A percentile compares a stretch with the other conserved stretches of the same genome.
Conservation (phyloP, 2,113 vertebrate genomes). For the Percopsis transmontana region DNA sequence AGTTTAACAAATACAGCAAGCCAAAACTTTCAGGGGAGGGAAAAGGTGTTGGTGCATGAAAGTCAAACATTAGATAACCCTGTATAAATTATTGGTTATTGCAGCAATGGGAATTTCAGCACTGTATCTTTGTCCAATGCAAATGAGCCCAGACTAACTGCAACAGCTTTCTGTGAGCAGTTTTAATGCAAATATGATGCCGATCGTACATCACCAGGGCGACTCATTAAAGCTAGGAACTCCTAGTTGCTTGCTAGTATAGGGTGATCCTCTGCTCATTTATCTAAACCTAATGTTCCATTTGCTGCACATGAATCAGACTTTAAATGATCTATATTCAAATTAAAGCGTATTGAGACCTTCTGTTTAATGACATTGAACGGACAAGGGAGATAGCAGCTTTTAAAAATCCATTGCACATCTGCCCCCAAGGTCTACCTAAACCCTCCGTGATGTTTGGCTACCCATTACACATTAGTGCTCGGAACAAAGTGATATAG, state of each 20-base stretch:
- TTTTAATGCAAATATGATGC: slow-evolving; percentile 37
- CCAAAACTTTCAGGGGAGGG: neutral
- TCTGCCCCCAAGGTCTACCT: slow-evolving; percentile 8
- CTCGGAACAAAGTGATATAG: neutral
- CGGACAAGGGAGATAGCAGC: slow-evolving; percentile 1
- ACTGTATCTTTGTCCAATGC: neutral
- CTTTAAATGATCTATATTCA: slow-evolving; percentile 36
- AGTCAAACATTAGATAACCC: slow-evolving; percentile 1
- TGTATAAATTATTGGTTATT: neutral
- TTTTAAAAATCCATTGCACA: slow-evolving; percentile 41
- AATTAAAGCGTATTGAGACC: slow-evolving; percentile 36
- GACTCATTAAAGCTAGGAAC: slow-evolving; percentile 37
- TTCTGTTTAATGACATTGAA: slow-evolving; percentile 31
- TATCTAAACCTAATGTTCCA: slow-evolving; percentile 49
- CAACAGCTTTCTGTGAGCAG: slow-evolving; percentile 9
- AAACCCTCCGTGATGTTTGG: slow-evolving; percentile 8
- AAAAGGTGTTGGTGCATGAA: neutral
- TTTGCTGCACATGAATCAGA: slow-evolving; percentile 44
- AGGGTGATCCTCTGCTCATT: slow-evolving; percentile 26
- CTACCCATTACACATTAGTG: too few relatives aligned
- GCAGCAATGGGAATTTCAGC: slow-evolving; percentile 1
- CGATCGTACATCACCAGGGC: slow-evolving; percentile 25
- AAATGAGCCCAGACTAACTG: slow-evolving; percentile 15
- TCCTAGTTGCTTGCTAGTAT: neutral
- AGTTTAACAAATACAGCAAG: too few relatives aligned